Evolutionary conservation across 2,888 invertebrate species (phyloP), one percentile per base, ranked within the genome.

Genomic region (Ceramica pisi): DNA sequence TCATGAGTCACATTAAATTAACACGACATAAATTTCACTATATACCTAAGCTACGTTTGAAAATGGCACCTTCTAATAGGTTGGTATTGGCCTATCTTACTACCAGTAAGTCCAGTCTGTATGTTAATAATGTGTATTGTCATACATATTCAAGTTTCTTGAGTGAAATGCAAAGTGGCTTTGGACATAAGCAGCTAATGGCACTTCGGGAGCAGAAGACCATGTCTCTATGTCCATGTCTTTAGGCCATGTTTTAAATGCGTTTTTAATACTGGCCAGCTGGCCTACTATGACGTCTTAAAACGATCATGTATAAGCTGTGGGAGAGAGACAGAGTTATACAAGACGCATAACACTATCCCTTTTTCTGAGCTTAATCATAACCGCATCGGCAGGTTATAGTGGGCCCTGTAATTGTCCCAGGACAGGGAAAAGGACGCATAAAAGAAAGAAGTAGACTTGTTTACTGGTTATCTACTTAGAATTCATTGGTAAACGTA

Each of bases 101-200:
- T 50, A 50, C 55, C 55, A 44, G 48, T 7, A 48, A 26, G 38
- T 31, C 10, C 41, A 5, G 55, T 50, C 12, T n/a, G 48, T 75
- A 75, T 66, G 75, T 44, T 65, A 71, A 65, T 75, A 12, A 48
- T 48, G 48, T 48, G 61, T 62, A 70, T 75, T 60, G 71, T 78
- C 53, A 63, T 75, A 71, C 78, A 70, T 78, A 78, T 75, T 75
- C 60, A 78, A 55, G 53, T 60, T 38, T 23, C 35, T 66, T 64
- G 50, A 75, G 78, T 60, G 60, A 78, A 75, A 64, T 38, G 63
- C 60, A 55, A 64, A 75, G 64, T 64, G 63, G 53, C 35, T 64
- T 60, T 21, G 41, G 62, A 62, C 48, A 63, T 78, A 78, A 44
- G 51, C 38, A 38, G 60, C 9, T 61, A 56, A 59, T 56, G 67